Evolutionary conservation across 1,140 invertebrate genomes (phyloP), one percentile per base, ranked within the genome.

Genomic region (Megalonaias nervosa): DNA sequence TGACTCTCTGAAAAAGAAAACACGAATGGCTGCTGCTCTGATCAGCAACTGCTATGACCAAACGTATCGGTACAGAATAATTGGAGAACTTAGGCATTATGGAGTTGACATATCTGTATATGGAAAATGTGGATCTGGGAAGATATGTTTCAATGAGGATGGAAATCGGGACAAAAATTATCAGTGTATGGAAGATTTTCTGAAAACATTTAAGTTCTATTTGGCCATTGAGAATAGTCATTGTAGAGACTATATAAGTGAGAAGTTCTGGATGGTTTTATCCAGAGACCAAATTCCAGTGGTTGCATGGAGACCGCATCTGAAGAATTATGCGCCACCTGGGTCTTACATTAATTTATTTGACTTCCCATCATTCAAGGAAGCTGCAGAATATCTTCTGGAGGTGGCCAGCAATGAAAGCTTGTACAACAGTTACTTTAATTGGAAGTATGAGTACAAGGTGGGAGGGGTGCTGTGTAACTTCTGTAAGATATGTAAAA

Each of bases 121-220:
- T 81, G 95, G 95, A n/a, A 76, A 70, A 0, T 95, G 83, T 23
- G 57, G 77, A 5, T 38, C 38, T 38, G 77, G 80, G 62, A 60
- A 82, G 59, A 79, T 78, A 62, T 88, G 85, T 71, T 83, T 84
- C 5, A 77, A 81, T 61, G 74, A 73, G 56, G 73, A 72, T 12
- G 81, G 71, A 21, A 76, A 67, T 60, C 58, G 73, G 67, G 83
- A 82, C 57, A 81, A 75, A 15, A 80, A 79, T 38, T 38, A 38
- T 38, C 2, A 38, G 38, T 38, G 38, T 38, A 84, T 84, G 72
- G 74, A 72, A 23, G 79, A 84, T 38, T 74, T 81, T 16, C 31
- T 83, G 16, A 77, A 75, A 48, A 70, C 97, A 71, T 99, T 99
- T 92, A 99, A 99, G 89, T 99, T 99, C 91, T 99, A 87, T 67